Evolutionary conservation across 2,888 invertebrate genomes (phyloP), one percentile per base, ranked within the genome.

Genomic region (Idaea dimidiata): DNA sequence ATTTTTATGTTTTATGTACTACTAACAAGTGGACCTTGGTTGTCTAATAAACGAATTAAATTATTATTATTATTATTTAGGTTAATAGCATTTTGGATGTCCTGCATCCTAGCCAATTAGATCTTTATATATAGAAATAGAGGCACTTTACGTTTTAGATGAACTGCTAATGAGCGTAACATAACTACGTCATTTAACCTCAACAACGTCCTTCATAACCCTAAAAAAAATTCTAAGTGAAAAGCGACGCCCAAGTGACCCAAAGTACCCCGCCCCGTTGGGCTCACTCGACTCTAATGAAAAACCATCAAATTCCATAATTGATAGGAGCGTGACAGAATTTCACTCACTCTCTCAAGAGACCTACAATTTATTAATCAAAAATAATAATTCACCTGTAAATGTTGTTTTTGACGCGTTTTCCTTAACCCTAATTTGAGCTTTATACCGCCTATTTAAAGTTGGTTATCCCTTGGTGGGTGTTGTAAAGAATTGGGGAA

Each of bases 351-450:
- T 32, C 74, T 81, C 90, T 80, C 82, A 58, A 58, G 87, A 87
- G 91, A 84, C 82, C 70, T 77, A 86, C 89, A 90, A 89, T 91
- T 90, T 91, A 91, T 91, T 92, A 92, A 92, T 92, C 92, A 92
- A 89, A 91, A 91, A 91, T 91, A 91, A 92, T 92, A 92, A 90
- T 90, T 92, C 90, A 91, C 90, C 78, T 86, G 89, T 89, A 91
- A 43, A 91, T 86, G 88, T 80, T 77, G 77, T 74, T 77, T 74
- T 74, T 72, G n/a, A 32, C 58, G 43, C 43, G 43, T 14, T 43
- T 43, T 43, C 10, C 10, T 3, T 10, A 7, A 43, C 31, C 57
- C 54, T 43, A 56, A 62, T 24, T 56, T 61, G 32, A 54, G 63
- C 67, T 60, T 57, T 65, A 67, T 59, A 32, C 17, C 14, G 14